phyloP scores from a whole-genome alignment of 2,113 vertebrate species.

The Proteles cristata region DNA sequence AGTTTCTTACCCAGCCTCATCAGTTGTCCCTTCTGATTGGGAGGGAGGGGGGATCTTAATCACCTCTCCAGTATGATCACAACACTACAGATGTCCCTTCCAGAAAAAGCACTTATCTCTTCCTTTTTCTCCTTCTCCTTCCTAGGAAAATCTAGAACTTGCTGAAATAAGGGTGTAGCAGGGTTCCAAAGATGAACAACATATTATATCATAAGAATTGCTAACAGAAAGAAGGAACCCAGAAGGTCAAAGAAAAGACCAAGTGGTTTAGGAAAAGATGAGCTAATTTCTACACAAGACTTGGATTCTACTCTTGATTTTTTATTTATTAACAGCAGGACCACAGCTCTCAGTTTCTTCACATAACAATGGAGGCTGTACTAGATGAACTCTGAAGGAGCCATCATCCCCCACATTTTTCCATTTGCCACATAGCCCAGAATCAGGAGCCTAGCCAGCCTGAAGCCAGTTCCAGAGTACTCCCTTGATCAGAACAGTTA shows the following conservation, averaged over 20 bases:
- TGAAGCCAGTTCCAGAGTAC: neutral
- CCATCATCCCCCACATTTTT: neutral
- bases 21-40: neutral
- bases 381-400: neutral
- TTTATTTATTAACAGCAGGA: neutral
- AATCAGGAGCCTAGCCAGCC: neutral
- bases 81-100: neutral
- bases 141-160: neutral
- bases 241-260: neutral
- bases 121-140: neutral
- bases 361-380: neutral
- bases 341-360: neutral
- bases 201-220: neutral
- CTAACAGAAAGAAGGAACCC: neutral
- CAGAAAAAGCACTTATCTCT: conserved; percentile 4
- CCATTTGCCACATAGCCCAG: neutral
- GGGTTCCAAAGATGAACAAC: conserved; percentile 6
- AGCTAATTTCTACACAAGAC: neutral
- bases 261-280: neutral
- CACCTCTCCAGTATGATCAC: neutral
- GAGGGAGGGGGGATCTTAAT: neutral
- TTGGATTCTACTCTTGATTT: neutral
- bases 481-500: neutral
- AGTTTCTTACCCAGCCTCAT: neutral
- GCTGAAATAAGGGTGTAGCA: neutral